Percentiles rank a stretch among this genome's conserved stretches.
Conservation (phyloP, 1,140 invertebrate genomes). For the Cecropterus lyciades region DNA sequence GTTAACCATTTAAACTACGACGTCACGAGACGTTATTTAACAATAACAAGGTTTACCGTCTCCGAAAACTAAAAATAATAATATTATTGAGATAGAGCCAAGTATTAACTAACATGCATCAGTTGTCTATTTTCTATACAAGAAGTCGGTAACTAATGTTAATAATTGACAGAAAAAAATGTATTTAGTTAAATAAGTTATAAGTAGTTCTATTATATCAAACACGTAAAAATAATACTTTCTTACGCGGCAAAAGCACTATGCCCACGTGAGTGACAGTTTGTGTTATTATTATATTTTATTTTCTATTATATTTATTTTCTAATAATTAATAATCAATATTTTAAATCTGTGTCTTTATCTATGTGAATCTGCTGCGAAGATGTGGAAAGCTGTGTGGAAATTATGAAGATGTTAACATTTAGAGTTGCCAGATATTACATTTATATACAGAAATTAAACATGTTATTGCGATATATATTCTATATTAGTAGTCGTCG, state of each 20-base stretch:
- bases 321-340: too few relatives aligned
- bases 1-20: not conserved
- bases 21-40: slow-evolving; percentile 3
- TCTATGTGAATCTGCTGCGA: not conserved
- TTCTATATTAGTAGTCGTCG: too few relatives aligned
- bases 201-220: not conserved
- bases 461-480: too few relatives aligned
- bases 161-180: slow-evolving; percentile 17
- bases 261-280: not conserved
- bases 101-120: slow-evolving; percentile 50
- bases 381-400: too few relatives aligned
- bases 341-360: too few relatives aligned
- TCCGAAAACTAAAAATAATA: slow-evolving; percentile 57
- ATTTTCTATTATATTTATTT: too few relatives aligned
- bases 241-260: not conserved
- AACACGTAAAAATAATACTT: not conserved
- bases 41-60: slow-evolving; percentile 40
- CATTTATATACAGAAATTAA: too few relatives aligned
- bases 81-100: slow-evolving; percentile 59
- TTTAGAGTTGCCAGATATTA: not conserved
- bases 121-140: slow-evolving; percentile 43
- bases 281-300: too few relatives aligned
- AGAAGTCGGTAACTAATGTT: slow-evolving; percentile 12
- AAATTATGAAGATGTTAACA: too few relatives aligned
- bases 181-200: not conserved